These are phyloP conservation scores for Botia kubotai DNA, from an alignment of 2,797 vertebrate genomes.

Conservation along the genomic window DNA sequence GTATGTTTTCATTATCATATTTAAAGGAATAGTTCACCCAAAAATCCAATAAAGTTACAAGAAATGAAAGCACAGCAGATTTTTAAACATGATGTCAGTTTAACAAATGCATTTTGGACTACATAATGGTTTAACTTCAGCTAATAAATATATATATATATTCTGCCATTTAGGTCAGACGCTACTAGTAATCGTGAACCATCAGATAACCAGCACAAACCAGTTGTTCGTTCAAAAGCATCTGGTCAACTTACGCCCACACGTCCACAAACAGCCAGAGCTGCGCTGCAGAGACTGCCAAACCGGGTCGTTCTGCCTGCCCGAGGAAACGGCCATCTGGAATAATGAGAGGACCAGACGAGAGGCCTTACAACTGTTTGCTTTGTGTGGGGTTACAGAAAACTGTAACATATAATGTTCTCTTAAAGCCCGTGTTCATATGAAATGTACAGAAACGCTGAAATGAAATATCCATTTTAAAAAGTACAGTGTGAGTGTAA, in stretches of 20 bases:
- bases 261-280: slow-evolving; percentile 74
- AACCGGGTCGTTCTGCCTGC: slow-evolving; percentile 61
- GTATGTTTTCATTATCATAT: slow-evolving; percentile 35
- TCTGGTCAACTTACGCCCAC: slow-evolving; percentile 37
- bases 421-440: neutral
- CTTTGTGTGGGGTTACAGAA: neutral
- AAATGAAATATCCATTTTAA: too few species aligned
- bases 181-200: slow-evolving; percentile 37
- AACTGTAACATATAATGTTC: neutral
- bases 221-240: slow-evolving; percentile 61
- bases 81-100: neutral
- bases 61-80: neutral
- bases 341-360: slow-evolving; percentile 59
- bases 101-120: neutral
- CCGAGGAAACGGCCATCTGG: slow-evolving; percentile 66
- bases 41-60: neutral
- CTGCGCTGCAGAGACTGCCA: slow-evolving; percentile 75
- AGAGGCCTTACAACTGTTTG: neutral
- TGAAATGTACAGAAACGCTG: neutral
- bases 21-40: neutral
- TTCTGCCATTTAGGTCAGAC: neutral
- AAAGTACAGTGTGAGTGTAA: too few species aligned
- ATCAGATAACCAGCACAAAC: slow-evolving; percentile 55
- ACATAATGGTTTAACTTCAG: neutral
- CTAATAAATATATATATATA: neutral